Evolutionary conservation across 2,888 invertebrate genomes (phyloP).

Genomic region (Cetonia aurata): DNA sequence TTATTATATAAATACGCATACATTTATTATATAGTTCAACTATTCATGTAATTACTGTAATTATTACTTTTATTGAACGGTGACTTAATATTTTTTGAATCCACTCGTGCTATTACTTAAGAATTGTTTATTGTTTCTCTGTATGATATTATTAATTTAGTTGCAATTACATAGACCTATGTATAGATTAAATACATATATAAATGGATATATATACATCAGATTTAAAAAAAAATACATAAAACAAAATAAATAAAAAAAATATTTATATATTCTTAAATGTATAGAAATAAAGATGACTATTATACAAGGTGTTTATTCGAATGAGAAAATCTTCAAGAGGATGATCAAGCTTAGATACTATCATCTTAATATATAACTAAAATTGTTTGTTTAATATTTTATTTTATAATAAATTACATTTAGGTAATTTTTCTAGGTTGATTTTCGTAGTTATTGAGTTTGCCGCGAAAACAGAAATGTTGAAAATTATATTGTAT

Average conservation of each 20-base stretch:
- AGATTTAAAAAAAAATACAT: neutral
- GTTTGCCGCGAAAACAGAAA: too few species aligned
- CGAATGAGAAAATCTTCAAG: too few species aligned
- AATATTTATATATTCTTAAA: constrained; percentile 1
- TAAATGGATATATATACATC: neutral
- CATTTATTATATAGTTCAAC: constrained; percentile 18
- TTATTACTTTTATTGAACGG: constrained; percentile 30
- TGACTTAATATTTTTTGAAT: constrained; percentile 41
- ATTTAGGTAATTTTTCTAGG: neutral
- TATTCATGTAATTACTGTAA: constrained; percentile 33
- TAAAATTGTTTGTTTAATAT: constrained; percentile 3
- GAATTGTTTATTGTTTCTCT: constrained; percentile 11
- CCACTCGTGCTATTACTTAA: constrained; percentile 44
- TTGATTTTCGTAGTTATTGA: neutral
- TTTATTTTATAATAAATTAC: neutral
- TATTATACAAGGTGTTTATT: neutral
- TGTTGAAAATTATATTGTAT: too few species aligned
- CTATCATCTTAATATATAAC: neutral
- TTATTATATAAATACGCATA: neutral
- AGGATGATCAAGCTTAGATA: too few species aligned
- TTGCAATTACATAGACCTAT: neutral
- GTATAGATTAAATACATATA: constrained; percentile 13
- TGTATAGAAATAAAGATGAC: neutral
- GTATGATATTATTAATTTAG: constrained; percentile 39
- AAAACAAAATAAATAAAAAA: constrained; percentile 1